phyloP scores from a whole-genome alignment of 2,113 vertebrate species.

The Verasper variegatus region DNA sequence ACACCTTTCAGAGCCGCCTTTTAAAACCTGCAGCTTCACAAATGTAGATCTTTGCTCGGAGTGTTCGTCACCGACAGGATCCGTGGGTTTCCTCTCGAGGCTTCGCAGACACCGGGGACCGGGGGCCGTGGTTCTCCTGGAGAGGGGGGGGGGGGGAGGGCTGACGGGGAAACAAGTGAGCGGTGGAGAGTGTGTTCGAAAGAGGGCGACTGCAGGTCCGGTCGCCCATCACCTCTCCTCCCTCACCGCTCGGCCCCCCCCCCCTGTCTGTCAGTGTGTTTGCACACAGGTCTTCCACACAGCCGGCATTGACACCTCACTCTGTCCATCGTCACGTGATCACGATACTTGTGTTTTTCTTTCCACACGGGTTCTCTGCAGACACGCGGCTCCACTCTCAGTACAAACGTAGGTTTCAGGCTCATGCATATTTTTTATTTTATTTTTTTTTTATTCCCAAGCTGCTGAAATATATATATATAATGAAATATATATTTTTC shows the following conservation, averaged over 20 bases:
- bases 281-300: slow-evolving; percentile 90
- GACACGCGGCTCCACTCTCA: slow-evolving; percentile 77
- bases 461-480: slow-evolving; percentile 88
- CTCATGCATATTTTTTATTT: slow-evolving; percentile 77
- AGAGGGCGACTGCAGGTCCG: slow-evolving; percentile 89
- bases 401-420: slow-evolving; percentile 84
- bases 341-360: slow-evolving; percentile 43
- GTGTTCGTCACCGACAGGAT: neutral
- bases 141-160: neutral
- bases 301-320: slow-evolving; percentile 83
- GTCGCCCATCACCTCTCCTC: slow-evolving; percentile 68
- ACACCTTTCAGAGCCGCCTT: slow-evolving; percentile 4
- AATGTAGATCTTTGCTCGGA: neutral
- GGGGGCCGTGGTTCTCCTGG: neutral
- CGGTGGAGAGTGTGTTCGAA: neutral
- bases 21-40: neutral
- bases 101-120: neutral
- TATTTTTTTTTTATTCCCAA: slow-evolving; percentile 79
- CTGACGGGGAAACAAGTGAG: neutral
- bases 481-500: slow-evolving; percentile 85
- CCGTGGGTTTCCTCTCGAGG: slow-evolving; percentile 13
- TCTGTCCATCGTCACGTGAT: slow-evolving; percentile 57
- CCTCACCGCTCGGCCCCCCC: slow-evolving; percentile 10
- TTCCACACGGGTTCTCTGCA: slow-evolving; percentile 53
- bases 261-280: slow-evolving; percentile 21